Evolutionary conservation across 2,797 vertebrate species (phyloP).

Genomic region (Phyllotis vaccarum): DNA sequence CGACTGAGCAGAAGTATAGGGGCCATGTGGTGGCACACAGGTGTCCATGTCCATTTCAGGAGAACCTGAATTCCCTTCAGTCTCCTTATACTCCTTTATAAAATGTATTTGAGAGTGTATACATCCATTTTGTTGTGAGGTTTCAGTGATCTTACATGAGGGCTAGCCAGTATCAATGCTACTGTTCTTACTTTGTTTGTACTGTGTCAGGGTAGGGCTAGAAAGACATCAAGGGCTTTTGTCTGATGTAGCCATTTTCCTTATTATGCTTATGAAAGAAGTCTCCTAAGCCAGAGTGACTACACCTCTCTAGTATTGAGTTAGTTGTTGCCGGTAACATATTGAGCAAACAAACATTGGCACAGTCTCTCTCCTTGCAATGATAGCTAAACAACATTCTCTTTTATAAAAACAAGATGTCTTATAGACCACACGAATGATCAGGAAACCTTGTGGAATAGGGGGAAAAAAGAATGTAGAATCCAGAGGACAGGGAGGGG

Average conservation of each 20-base stretch:
- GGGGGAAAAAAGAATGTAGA: background rate
- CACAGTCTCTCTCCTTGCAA: background rate
- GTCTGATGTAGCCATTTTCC: fast-evolving
- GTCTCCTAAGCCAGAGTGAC: background rate
- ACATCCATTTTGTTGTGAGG: background rate
- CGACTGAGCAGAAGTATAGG: fast-evolving
- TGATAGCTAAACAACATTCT: background rate
- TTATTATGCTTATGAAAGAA: fast-evolving
- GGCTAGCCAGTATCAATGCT: background rate
- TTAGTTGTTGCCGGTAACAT: background rate
- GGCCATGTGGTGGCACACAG: fast-evolving
- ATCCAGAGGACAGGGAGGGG: background rate
- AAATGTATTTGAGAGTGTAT: background rate
- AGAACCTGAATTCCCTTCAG: background rate
- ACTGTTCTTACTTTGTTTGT: background rate
- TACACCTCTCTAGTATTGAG: background rate
- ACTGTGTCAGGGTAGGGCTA: too few relatives aligned
- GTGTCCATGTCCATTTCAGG: too few relatives aligned
- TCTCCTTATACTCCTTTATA: background rate
- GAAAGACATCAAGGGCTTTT: background rate
- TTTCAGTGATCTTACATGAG: fast-evolving
- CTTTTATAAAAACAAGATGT: background rate
- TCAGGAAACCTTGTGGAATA: background rate
- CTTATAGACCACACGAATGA: background rate
- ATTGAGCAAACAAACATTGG: background rate